phyloP scores from a whole-genome alignment of 2,888 invertebrate species.

The Athrips mouffetella region DNA sequence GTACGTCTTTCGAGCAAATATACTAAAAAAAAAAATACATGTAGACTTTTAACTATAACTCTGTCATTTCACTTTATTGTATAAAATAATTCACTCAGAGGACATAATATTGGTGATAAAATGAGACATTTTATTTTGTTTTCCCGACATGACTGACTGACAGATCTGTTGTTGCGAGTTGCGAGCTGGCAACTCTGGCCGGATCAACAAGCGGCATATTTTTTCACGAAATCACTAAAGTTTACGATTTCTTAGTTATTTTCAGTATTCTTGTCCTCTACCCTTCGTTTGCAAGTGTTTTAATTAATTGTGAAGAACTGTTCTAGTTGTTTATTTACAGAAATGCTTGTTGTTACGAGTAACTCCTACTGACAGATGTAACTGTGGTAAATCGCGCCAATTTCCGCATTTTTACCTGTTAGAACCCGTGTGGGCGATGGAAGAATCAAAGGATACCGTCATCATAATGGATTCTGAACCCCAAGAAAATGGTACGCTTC shows the following conservation, averaged over 20 bases:
- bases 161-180: too few species aligned
- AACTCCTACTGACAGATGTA: conserved; percentile 60
- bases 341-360: conserved; percentile 43
- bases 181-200: conserved; percentile 48
- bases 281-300: conserved; percentile 18
- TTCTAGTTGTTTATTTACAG: conserved; percentile 25
- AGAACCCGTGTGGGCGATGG: conserved; percentile 43
- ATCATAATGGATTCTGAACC: conserved; percentile 38
- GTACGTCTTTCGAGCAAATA: too few species aligned
- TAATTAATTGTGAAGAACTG: conserved; percentile 19
- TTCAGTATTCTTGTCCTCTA: conserved; percentile 22
- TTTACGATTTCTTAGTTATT: conserved; percentile 19
- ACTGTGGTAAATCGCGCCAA: conserved; percentile 57
- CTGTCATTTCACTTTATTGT: too few species aligned
- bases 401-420: conserved; percentile 40
- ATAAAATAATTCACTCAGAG: too few species aligned
- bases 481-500: conserved; percentile 43
- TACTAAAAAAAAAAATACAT: too few species aligned
- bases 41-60: too few species aligned
- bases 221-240: conserved; percentile 31
- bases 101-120: too few species aligned
- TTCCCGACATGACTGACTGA: too few species aligned
- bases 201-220: conserved; percentile 67
- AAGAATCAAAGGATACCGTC: conserved; percentile 41
- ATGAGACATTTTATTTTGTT: too few species aligned